Base-by-base conservation (phyloP, 2,797 vertebrate genomes). In the Megalops cyprinoides region DNA sequence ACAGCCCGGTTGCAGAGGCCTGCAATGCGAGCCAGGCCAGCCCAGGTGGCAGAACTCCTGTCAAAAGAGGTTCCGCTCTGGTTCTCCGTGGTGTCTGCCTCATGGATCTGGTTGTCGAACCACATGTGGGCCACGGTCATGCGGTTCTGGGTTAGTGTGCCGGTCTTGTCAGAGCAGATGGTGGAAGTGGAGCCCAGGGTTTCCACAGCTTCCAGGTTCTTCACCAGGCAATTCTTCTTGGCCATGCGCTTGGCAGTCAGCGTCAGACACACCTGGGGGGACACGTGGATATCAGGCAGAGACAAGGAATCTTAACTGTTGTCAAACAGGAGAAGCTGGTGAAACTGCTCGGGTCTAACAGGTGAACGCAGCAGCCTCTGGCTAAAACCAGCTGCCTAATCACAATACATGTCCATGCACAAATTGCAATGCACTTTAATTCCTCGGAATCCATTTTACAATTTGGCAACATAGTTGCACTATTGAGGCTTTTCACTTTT, bases 161-260 rank as follows among this genome's bases (percentile, higher is more conserved):
- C 96, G 0, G 96, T 97, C 89, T 97, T 97, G 91, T 97, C 96
- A 0, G 97, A 97, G 86, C 97, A 97, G 87, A 97, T 97, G 88
- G 97, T 97, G 80, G 97, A 97, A 0, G 97, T 97, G 82, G 97
- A 97, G 49, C 97, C 97, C 79, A 99, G 86, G 0, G 97, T 99
- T 88, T 99, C 97, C 4, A 99, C 97, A 0, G 97, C 97, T 88
- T 99, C 97, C 44, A 99, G 62, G 90, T 98, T 99, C 92, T 99
- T 99, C 76, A 99, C 97, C 84, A 99, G 88, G 85, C 97, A 99
- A 94, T 99, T 99, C 86, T 98, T 99, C 85, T 97, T 95, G 20
- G 98, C 98, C 98, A 99, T 99, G n/a, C 98, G 96, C 85, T 99
- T 99, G 42, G 98, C 98, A 0, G 98, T 99, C 80, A 99, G 94